phyloP scores from a whole-genome alignment of 2,888 invertebrate genomes.

The Cartodere bifasciata region DNA sequence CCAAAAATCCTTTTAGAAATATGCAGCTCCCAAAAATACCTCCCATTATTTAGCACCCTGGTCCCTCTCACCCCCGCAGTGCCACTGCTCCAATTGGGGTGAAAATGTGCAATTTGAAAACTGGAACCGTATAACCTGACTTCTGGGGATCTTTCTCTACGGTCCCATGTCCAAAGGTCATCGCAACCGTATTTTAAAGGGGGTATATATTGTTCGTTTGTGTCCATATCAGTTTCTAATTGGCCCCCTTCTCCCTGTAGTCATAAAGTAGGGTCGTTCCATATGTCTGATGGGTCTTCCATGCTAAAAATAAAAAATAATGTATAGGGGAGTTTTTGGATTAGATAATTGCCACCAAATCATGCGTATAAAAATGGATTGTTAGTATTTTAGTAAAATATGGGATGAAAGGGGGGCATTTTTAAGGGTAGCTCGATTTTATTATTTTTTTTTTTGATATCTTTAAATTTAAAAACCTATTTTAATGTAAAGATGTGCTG shows the following conservation, averaged over 20 bases:
- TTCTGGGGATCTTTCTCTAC: slow-evolving; percentile 41
- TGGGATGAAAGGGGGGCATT: no score
- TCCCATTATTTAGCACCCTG: slow-evolving; percentile 47
- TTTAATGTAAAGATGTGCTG: no score
- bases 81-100: slow-evolving; percentile 65
- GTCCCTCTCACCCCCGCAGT: slow-evolving; percentile 59
- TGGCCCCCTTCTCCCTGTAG: no score
- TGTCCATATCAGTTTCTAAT: slow-evolving; percentile 17
- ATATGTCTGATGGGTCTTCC: slow-evolving; percentile 12
- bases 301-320: slow-evolving; percentile 10
- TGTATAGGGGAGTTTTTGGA: no score
- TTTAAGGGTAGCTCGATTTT: no score
- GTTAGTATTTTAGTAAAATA: no score
- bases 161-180: slow-evolving; percentile 59
- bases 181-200: slow-evolving; percentile 42
- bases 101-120: slow-evolving; percentile 51
- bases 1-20: slow-evolving; percentile 52
- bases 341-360: no score
- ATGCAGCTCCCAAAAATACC: slow-evolving; percentile 54
- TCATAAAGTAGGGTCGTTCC: slow-evolving; percentile 18
- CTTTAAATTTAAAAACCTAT: no score
- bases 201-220: slow-evolving; percentile 16
- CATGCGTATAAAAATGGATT: no score
- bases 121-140: slow-evolving; percentile 45
- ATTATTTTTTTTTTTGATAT: no score